These are phyloP conservation scores for Drepana falcataria DNA, from an alignment of 2,888 invertebrate species.

Conservation along the genomic window DNA sequence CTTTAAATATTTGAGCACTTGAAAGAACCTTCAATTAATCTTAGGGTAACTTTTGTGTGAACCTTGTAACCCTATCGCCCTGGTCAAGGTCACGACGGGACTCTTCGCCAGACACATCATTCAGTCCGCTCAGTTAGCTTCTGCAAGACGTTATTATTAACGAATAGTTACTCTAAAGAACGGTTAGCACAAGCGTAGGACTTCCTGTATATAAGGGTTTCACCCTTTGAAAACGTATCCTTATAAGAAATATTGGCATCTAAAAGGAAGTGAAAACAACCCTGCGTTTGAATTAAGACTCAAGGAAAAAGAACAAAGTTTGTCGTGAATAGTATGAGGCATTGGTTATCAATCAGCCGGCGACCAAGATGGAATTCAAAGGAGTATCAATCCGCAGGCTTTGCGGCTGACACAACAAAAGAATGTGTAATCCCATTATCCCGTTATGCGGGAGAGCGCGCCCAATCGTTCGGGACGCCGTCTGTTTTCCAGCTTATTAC, in stretches of 20 bases:
- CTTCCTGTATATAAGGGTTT: too few species aligned
- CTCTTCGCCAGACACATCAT: neutral
- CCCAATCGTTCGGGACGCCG: neutral
- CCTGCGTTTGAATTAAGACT: too few species aligned
- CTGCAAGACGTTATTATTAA: neutral
- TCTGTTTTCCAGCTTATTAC: neutral
- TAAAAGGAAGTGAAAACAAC: too few species aligned
- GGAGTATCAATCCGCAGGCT: conserved; percentile 3
- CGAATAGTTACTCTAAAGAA: too few species aligned
- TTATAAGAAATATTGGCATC: too few species aligned
- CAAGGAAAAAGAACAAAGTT: too few species aligned
- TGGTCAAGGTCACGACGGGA: too few species aligned
- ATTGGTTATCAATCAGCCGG: neutral
- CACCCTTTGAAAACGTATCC: too few species aligned
- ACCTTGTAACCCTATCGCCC: too few species aligned
- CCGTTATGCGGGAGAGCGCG: conserved; percentile 2
- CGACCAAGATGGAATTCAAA: neutral
- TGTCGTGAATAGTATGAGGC: too few species aligned
- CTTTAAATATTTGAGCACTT: neutral
- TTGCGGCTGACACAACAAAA: conserved; percentile 4
- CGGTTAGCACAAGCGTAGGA: too few species aligned
- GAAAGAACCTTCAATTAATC: neutral
- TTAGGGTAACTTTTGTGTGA: too few species aligned
- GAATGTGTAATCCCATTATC: conserved; percentile 8
- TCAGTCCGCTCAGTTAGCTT: neutral